Evolutionary conservation across 2,797 vertebrate genomes (phyloP).

Genomic region (Tiaroga cobitis): DNA sequence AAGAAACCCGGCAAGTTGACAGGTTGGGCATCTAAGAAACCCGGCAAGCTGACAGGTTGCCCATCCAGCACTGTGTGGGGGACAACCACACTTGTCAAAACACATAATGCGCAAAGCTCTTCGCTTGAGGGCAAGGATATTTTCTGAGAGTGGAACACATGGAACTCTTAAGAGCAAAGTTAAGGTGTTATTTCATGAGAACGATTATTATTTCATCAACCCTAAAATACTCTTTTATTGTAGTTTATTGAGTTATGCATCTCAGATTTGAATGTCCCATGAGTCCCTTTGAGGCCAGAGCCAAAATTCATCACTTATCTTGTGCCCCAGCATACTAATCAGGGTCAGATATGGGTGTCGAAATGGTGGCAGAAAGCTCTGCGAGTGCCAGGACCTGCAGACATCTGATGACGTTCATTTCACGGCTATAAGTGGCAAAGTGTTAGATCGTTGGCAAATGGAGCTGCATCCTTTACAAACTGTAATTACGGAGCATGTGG

Average conservation of each 20-base stretch:
- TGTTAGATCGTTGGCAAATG: conserved; percentile 27
- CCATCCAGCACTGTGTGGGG: conserved; percentile 57
- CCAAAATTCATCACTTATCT: conserved; percentile 12
- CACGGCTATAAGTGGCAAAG: conserved; percentile 38
- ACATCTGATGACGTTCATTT: conserved; percentile 47
- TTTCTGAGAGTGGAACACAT: conserved; percentile 30
- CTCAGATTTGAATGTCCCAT: not conserved
- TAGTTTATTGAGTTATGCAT: not conserved
- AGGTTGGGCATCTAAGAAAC: conserved; percentile 58
- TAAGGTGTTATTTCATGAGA: not conserved
- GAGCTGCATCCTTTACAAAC: conserved; percentile 34
- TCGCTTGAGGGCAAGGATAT: conserved; percentile 8
- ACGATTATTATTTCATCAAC: not conserved
- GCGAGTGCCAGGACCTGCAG: conserved; percentile 41
- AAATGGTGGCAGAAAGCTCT: conserved; percentile 43
- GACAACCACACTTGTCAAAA: conserved; percentile 62
- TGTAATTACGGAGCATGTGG: conserved; percentile 65
- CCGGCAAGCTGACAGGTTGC: conserved; percentile 62
- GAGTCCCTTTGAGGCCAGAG: not conserved
- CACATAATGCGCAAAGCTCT: conserved; percentile 59
- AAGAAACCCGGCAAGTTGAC: conserved; percentile 63
- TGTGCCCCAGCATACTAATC: not conserved
- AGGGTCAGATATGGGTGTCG: conserved; percentile 4
- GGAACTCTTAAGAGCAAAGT: conserved; percentile 16
- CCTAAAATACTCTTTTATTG: not conserved